Evolutionary conservation across 2,888 invertebrate species (phyloP).

Genomic region (Apamea monoglypha): DNA sequence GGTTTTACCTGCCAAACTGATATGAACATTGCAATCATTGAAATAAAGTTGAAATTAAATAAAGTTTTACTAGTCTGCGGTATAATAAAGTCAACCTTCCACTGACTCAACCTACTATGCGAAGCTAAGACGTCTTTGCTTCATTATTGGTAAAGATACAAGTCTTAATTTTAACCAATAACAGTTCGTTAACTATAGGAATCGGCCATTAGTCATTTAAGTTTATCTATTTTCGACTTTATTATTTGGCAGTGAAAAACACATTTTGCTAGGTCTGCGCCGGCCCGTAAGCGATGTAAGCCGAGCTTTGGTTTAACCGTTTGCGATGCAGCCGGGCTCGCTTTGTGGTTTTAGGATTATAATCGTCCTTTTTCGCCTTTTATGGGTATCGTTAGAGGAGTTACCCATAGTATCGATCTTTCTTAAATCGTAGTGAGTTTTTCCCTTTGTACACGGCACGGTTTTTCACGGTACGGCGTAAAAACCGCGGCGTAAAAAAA

Average conservation of each 20-base stretch:
- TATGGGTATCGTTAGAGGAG: not conserved
- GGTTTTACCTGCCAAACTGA: not conserved
- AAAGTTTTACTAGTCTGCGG: not conserved
- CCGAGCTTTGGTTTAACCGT: not conserved
- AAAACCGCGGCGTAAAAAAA: too few species aligned
- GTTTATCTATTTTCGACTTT: too few species aligned
- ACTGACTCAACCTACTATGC: not conserved
- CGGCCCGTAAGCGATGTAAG: not conserved
- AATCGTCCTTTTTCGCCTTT: not conserved
- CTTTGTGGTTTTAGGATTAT: constrained; percentile 6
- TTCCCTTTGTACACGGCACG: too few species aligned
- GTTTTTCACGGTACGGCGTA: too few species aligned
- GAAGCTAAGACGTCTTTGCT: too few species aligned
- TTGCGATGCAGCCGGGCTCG: not conserved
- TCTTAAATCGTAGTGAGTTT: not conserved
- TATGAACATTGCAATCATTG: fast-evolving
- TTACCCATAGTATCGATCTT: not conserved
- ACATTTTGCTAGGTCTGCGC: not conserved
- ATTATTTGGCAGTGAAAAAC: not conserved
- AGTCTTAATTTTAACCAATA: too few species aligned
- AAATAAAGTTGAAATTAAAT: not conserved
- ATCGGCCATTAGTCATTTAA: too few species aligned
- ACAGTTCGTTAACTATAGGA: too few species aligned
- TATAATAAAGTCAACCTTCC: not conserved
- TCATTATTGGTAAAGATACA: too few species aligned